Base-by-base conservation (phyloP, 1,140 invertebrate species). In the Euglossa dilemma region DNA sequence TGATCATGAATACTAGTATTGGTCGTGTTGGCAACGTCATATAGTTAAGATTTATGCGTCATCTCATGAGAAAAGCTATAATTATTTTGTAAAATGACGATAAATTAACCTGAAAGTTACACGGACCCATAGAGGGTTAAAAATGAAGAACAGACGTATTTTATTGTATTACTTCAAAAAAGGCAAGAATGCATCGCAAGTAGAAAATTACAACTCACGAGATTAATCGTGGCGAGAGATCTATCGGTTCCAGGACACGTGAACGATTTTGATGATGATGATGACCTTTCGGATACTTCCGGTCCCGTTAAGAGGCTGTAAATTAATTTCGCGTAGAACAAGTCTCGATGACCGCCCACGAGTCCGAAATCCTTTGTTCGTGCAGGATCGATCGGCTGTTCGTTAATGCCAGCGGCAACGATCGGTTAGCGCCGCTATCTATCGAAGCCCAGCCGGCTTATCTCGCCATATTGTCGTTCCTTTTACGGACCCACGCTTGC, bases 261-360 rank as follows among this genome's bases (percentile, higher is more conserved):
- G 50, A 1, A 47, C 28, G 45, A 78, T 71, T 79, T 79, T 71
- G 45, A 6, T 25, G n/a, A 56, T 23, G 54, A 28, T 47, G 80
- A 82, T 82, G 80, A 76, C 73, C 73, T 77, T 64, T 80, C 70
- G 1, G 59, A 74, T 80, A 18, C 59, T 54, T 82, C 63, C 36
- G 57, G 64, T 77, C 63, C 73, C 80, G 72, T 82, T 77, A 82
- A 75, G 43, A n/a, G 63, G 43, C 43, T 43, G 73, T 82, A 77
- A 82, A 82, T 82, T 82, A 82, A 82, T 82, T 82, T 82, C 54
- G 64, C 69, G 64, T 76, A 52, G 73, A 76, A 56, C 63, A 76
- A 1, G 52, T 57, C 72, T 76, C 80, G 69, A 12, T 47, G 20
- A 14, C 52, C 80, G 73, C 72, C 80, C 52, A 77, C 73, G 43